phyloP scores from a whole-genome alignment of 2,113 vertebrate genomes.

The Paratilapia polleni region DNA sequence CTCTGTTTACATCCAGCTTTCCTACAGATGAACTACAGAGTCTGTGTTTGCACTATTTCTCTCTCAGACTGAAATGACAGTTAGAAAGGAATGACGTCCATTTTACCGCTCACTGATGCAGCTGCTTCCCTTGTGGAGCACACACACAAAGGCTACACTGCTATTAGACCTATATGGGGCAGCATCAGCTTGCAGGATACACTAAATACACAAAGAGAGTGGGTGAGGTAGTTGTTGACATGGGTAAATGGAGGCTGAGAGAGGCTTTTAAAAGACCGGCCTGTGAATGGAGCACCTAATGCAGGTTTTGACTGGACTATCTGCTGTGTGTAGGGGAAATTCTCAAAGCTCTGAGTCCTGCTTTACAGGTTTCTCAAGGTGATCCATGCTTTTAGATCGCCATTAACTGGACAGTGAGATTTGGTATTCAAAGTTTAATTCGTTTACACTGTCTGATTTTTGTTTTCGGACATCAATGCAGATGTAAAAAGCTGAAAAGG shows the following conservation, averaged over 20 bases:
- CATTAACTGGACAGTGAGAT: background rate
- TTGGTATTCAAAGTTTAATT: background rate
- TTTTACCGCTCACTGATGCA: constrained; percentile 40
- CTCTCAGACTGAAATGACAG: constrained; percentile 9
- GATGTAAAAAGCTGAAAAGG: background rate
- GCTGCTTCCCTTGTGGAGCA: constrained; percentile 13
- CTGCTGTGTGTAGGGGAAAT: background rate
- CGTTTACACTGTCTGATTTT: background rate
- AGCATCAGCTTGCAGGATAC: constrained; percentile 28
- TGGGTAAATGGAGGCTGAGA: constrained; percentile 39
- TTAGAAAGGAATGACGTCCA: constrained; percentile 3
- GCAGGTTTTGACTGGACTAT: constrained; percentile 30
- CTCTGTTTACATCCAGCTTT: background rate
- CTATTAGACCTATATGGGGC: constrained; percentile 14
- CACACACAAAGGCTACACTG: constrained; percentile 15
- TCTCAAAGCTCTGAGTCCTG: background rate
- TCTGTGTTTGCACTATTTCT: background rate
- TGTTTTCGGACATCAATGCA: background rate
- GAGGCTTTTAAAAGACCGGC: constrained; percentile 36
- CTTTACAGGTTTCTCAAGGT: background rate
- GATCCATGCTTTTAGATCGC: background rate
- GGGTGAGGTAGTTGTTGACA: constrained; percentile 18
- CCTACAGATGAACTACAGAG: background rate
- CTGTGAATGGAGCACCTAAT: constrained; percentile 23
- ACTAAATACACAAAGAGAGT: constrained; percentile 36